Evolutionary conservation across 92 coral and sea anemone genomes (phyloP), one percentile per base, ranked within the genome.

Genomic region (Desmophyllum pertusum): DNA sequence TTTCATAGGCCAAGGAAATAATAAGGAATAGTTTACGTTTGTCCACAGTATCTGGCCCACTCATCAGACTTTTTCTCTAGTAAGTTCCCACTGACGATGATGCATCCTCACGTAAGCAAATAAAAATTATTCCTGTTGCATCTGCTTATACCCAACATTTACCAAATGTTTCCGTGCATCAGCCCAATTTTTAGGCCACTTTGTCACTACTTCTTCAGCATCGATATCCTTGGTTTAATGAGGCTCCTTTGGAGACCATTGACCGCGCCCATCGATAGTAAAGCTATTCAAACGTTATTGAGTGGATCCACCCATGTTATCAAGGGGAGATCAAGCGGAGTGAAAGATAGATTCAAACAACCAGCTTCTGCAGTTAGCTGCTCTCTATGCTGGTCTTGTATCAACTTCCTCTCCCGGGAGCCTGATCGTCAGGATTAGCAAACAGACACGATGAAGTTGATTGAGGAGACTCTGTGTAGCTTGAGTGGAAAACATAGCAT

Each of bases 1-100:
- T 79, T 71, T 85, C 78, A n/a, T 68, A 91, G 80, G 3, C 94
- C 92, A 30, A 91, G 85, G 42, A 88, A 90, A 70, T 88, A 91
- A 73, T 88, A 91, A 11, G 79, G 70, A 65, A 84, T 81, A 33
- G 75, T 70, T 69, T 92, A 90, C 50, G 57, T 74, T 19, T 83
- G 35, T 52, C 87, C 85, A 88, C 94, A 84, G 78, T 84, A 80
- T n/a, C 41, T 86, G 73, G 70, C n/a, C n/a, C 94, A 91, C 46
- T 41, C 81, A 75, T 73, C 87, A 41, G 53, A 41, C 55, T 10
- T 19, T 41, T 72, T 72, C 37, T 72, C 77, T 23, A 72, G 57
- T 29, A 72, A 42, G 36, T n/a, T 42, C 55, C 53, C 55, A 72
- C 77, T 41, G 3, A 29, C 30, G 42, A 72, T 57, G 55, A 10